Evolutionary conservation across 2,888 invertebrate species (phyloP).

Genomic region (Eupsilia transversa): DNA sequence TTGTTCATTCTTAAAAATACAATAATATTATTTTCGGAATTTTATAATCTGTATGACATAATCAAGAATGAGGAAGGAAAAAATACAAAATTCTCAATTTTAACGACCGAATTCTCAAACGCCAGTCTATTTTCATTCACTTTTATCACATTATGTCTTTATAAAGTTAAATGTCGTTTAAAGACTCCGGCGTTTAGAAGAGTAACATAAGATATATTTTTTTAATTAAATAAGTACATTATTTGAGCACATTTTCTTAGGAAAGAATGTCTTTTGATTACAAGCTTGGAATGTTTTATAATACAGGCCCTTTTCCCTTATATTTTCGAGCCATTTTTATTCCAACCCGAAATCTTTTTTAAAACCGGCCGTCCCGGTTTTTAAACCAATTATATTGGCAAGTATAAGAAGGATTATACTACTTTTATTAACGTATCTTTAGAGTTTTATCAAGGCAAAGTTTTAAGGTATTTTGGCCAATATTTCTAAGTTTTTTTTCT

Average conservation of each 20-base stretch:
- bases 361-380: slow-evolving; percentile 9
- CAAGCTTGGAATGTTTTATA: slow-evolving; percentile 38
- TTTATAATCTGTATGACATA: background rate
- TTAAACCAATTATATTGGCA: slow-evolving; percentile 51
- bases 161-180: background rate
- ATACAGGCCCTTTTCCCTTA: background rate
- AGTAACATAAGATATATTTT: background rate
- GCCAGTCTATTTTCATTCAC: too few species aligned
- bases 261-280: slow-evolving; percentile 28
- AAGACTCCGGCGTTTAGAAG: background rate
- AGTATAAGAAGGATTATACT: slow-evolving; percentile 20
- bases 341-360: slow-evolving; percentile 12
- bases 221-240: slow-evolving; percentile 50
- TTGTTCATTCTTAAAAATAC: slow-evolving; percentile 13
- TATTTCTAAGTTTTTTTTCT: slow-evolving; percentile 47
- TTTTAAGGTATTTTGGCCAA: slow-evolving; percentile 59
- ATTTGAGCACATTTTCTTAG: slow-evolving; percentile 50
- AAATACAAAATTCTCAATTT: background rate
- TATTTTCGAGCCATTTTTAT: slow-evolving; percentile 17
- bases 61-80: background rate
- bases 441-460: slow-evolving; percentile 53
- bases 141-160: too few species aligned
- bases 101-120: slow-evolving; percentile 14
- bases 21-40: background rate
- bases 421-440: slow-evolving; percentile 31